Evolutionary conservation across 1,140 invertebrate species (phyloP).

Genomic region (Lepidotrigona ventralis): DNA sequence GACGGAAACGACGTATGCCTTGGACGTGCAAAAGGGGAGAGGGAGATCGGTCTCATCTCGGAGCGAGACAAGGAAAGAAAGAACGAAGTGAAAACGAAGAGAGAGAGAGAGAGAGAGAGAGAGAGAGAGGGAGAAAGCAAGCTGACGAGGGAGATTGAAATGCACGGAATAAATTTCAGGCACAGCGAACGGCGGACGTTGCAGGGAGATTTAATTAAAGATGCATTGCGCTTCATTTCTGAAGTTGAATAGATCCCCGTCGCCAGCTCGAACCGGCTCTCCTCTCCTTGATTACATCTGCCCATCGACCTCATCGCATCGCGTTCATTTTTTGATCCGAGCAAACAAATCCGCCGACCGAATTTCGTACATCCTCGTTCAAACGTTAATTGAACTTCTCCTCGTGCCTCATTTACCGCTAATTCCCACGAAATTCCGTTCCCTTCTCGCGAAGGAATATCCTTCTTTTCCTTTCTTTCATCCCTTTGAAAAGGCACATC

Average conservation of each 20-base stretch:
- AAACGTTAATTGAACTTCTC: slow-evolving; percentile 51
- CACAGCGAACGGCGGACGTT: slow-evolving; percentile 32
- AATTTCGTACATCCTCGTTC: background rate
- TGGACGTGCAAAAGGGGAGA: background rate
- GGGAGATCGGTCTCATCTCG: background rate
- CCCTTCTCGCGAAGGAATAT: background rate
- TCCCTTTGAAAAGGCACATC: too few species aligned
- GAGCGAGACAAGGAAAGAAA: background rate
- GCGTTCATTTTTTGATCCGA: slow-evolving; percentile 36
- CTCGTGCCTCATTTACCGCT: slow-evolving; percentile 6
- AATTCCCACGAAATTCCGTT: background rate
- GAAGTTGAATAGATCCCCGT: slow-evolving; percentile 66
- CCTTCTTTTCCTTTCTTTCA: too few species aligned
- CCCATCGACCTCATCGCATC: slow-evolving; percentile 28
- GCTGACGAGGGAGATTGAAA: slow-evolving; percentile 52
- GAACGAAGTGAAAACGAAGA: background rate
- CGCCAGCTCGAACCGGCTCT: slow-evolving; percentile 41
- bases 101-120: background rate
- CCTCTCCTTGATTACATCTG: slow-evolving; percentile 60
- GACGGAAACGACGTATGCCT: slow-evolving; percentile 28
- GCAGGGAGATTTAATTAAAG: slow-evolving; percentile 73
- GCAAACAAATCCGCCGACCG: background rate
- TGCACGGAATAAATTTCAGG: slow-evolving; percentile 69
- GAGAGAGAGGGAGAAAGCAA: background rate
- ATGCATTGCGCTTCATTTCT: slow-evolving; percentile 70